phyloP scores from a whole-genome alignment of 2,113 vertebrate species.

The Mormyrus iriodes region DNA sequence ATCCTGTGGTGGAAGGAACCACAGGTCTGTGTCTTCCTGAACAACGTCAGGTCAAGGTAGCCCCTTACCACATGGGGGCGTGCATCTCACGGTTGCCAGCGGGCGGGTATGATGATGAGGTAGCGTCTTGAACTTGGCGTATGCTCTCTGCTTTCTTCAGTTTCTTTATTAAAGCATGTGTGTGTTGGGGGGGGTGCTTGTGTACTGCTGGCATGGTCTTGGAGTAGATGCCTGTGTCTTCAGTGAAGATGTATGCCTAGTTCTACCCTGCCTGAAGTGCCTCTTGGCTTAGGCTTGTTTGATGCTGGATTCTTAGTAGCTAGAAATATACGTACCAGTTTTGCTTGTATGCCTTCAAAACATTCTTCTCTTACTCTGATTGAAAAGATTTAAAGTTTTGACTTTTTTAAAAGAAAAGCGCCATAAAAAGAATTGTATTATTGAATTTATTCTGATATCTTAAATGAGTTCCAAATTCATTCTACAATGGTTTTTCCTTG shows the following conservation, averaged over 20 bases:
- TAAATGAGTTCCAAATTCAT: not conserved
- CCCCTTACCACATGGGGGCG: conserved; percentile 86
- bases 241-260: not conserved
- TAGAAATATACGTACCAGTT: not conserved
- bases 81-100: conserved; percentile 90
- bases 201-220: not conserved
- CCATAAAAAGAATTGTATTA: not conserved
- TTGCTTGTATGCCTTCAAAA: not conserved
- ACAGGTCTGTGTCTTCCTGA: conserved; percentile 61
- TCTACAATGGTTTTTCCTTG: not conserved
- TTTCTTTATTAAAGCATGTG: not conserved
- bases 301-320: not conserved
- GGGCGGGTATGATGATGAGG: conserved; percentile 96
- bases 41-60: conserved; percentile 86
- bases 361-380: not conserved
- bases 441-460: not conserved
- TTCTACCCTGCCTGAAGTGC: not conserved
- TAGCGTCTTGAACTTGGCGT: conserved; percentile 54
- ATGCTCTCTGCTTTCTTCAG: not conserved
- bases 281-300: not conserved
- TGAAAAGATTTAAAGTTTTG: not conserved
- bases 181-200: not conserved
- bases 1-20: conserved; percentile 51
- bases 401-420: not conserved
- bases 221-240: not conserved